Base-by-base conservation (phyloP, 2,113 vertebrate genomes). In the Forbesichthys papilliferus region DNA sequence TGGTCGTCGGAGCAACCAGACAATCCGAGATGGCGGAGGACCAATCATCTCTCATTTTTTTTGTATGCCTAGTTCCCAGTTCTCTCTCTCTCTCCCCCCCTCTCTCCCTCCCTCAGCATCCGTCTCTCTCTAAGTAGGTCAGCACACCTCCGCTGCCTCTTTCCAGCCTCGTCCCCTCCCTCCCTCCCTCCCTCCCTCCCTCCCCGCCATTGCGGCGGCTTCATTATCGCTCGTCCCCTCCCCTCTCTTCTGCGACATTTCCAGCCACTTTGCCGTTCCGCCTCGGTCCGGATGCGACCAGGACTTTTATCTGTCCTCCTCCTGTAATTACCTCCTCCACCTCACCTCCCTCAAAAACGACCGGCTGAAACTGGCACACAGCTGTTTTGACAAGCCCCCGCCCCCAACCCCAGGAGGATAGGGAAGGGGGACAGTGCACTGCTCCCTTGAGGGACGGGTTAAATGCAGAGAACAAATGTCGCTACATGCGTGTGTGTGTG, bases 71-170 rank as follows among this genome's bases (percentile, higher is more conserved):
- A 48, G 12, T 48, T 52, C 27, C 74, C 51, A 27, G 27, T 27
- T 27, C 27, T 27, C 54, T 36, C 55, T 27, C 27, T 27, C 54
- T 36, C 55, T 48, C 55, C 5, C 55, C 20, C 56, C 76, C 5
- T 16, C 33, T 12, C 49, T 53, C 55, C 52, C 58, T 42, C 14
- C 16, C 48, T 80, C 74, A 83, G 75, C 84, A 82, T 84, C 70
- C 52, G 42, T 71, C 83, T 81, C 69, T 65, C 48, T 33, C 73
- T 66, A 90, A 91, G 85, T 84, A 91, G 86, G 90, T 92, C 91
- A 89, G 71, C 79, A 80, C 81, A 87, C 82, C 86, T 88, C 81
- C 75, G 62, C 69, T 46, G 61, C 75, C 66, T 79, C 61, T 70
- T 42, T 66, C 66, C 69, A 42, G 36, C 36, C 0, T 5, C 36